A percentile compares a stretch with the other conserved stretches of the same genome.
These are phyloP conservation scores for Pseudopodoces humilis DNA, from an alignment of 2,113 vertebrate genomes.

Conservation along the genomic window DNA sequence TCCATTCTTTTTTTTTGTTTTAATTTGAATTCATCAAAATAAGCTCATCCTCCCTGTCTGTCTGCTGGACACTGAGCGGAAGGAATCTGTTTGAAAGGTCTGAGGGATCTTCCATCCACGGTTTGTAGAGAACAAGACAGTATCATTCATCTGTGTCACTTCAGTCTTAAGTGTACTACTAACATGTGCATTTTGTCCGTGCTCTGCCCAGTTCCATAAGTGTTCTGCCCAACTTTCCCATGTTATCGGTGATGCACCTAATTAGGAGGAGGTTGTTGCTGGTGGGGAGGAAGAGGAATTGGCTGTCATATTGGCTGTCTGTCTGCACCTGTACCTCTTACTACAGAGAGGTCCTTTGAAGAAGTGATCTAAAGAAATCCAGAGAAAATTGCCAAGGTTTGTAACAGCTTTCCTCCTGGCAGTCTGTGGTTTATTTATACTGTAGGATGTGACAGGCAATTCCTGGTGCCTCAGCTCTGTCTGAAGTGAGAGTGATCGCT, in stretches of 20 bases:
- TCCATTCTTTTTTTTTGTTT: neutral
- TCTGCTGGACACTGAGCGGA: neutral
- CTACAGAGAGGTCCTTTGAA: neutral
- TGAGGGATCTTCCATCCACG: neutral
- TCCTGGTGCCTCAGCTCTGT: constrained; percentile 20
- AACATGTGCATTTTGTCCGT: neutral
- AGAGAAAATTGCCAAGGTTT: constrained; percentile 5
- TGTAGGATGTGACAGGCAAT: constrained; percentile 26
- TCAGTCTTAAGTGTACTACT: neutral
- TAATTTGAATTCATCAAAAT: neutral
- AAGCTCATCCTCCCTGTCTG: neutral
- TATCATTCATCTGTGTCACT: neutral
- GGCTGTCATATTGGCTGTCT: neutral
- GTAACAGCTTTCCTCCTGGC: constrained; percentile 19
- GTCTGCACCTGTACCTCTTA: neutral
- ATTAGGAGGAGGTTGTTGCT: neutral
- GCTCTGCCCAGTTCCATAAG: neutral
- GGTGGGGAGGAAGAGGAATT: neutral
- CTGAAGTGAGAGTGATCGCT: neutral
- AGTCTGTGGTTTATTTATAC: constrained; percentile 18
- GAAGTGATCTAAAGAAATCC: neutral
- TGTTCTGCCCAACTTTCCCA: neutral
- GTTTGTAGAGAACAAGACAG: neutral
- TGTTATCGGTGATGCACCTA: neutral
- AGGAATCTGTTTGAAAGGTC: neutral